Base-by-base conservation (phyloP, 2,888 invertebrate genomes). In the Drosophila monieri region DNA sequence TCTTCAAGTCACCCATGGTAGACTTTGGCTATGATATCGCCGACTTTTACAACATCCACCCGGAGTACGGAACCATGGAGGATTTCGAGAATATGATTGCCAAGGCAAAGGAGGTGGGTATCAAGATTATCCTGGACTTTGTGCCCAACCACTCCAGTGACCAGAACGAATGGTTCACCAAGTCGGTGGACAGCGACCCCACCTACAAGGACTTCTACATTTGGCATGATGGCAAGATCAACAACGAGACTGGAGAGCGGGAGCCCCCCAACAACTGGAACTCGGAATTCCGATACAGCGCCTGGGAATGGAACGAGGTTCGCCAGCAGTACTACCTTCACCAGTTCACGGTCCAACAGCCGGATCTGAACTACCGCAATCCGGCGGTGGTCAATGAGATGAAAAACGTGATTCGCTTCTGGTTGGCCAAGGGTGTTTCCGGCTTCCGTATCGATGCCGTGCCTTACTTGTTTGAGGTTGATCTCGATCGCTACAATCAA, bases 1-100 rank as follows among this genome's bases (percentile, higher is more conserved):
- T 97, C 56, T 96, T 93, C 91, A 92, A 93, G 59, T 95, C 96
- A 0, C 95, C 96, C 0, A 94, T 95, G 94, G 92, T 93, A 9
- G 96, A 97, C 89, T 95, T 94, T 76, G 97, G 97, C 0, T 96
- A 96, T 80, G 97, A 97, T 74, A 93, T 96, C 32, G 92, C 95
- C 0, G 94, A 96, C 89, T 96, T 94, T 88, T 94, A 93, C 55
- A 92, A 92, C 5, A 93, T 96, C 9, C 95, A 96, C 52, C 94
- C 94, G 0, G 93, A 94, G 51, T 96, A 94, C 81, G 97, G 96
- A 0, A 94, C 93, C 0, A 93, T 95, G 92, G 93, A 93, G 4
- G 96, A 96, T 88, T 95, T 96, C 72, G 94, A 95, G 55, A 91
- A 92, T 6, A 91, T 95, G 69, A 90, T 95, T 1, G 92, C 90